Evolutionary conservation across 1,140 invertebrate species (phyloP), one percentile per base, ranked within the genome.

Genomic region (Cepaea nemoralis): DNA sequence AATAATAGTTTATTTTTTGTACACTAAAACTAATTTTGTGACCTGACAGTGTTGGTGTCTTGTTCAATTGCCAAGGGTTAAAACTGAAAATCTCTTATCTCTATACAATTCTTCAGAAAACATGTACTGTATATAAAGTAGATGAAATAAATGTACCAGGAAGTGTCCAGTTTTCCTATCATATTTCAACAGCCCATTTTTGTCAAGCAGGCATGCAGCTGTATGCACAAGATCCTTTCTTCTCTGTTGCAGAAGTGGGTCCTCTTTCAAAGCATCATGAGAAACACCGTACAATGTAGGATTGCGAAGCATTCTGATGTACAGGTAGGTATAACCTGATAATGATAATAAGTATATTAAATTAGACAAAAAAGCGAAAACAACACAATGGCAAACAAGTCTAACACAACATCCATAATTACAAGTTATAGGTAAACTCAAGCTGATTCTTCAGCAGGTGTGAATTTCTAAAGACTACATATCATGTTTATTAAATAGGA

Each of bases 181-280:
- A 90, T 99, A 99, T 86, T 99, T 98, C 0, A 98, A 93, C 1
- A 99, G 93, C 31, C 97, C 96, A 89, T 96, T 96, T 87, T 95
- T 95, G 90, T 99, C 98, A 6, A 99, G 92, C 80, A 95, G 92
- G n/a, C 96, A 91, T 0, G 97, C 97, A 0, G 98, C 98, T 0
- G 98, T 98, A 89, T 99, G 98, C n/a, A 99, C 93, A 0, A 99
- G 92, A 93, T 99, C 97, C 27, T 97, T 97, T 42, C 98, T 92
- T 88, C 97, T 95, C 83, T 96, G 93, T 88, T 99, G 97, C 50
- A 99, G 90, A 27, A 95, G 88, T 0, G 94, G 94, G 93, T 99
- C 98, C 10, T 87, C 89, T 45, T 89, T 89, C 75, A 90, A 76
- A 77, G 94, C 94, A 83, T 99, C 97, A 79, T 94, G 93, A 0